Evolutionary conservation across 35 echinoderm and acorn worm species (phyloP).

Genomic region (Stichopus chloronotus): DNA sequence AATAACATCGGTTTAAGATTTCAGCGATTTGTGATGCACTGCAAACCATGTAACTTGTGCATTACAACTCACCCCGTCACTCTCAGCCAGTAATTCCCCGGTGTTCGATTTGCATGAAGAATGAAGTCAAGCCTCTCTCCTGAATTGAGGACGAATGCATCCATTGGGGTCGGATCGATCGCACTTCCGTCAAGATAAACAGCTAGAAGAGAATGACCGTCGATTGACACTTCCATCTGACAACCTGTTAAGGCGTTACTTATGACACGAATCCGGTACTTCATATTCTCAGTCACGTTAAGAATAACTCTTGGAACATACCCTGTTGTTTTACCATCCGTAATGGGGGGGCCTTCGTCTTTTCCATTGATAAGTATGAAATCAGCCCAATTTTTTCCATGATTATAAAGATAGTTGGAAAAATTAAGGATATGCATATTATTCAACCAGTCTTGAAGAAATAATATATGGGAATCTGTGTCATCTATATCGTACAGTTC

Average conservation of each 20-base stretch:
- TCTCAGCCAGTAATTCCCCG: neutral
- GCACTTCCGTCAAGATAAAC: neutral
- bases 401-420: neutral
- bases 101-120: neutral
- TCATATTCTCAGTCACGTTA: neutral
- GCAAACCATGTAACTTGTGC: too few relatives aligned
- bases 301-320: neutral
- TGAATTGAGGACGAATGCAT: neutral
- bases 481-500: conserved; percentile 48
- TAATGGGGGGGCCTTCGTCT: neutral
- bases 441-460: conserved; percentile 52
- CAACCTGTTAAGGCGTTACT: conserved; percentile 4
- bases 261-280: neutral
- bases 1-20: too few relatives aligned
- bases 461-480: conserved; percentile 16
- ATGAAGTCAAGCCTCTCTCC: conserved; percentile 6
- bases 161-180: neutral
- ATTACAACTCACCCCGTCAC: neutral
- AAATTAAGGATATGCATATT: neutral
- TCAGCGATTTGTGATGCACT: too few relatives aligned
- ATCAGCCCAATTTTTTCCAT: neutral
- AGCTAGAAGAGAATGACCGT: neutral
- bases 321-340: neutral
- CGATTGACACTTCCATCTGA: neutral
- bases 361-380: conserved; percentile 63